Conservation (phyloP, 2,797 vertebrate species). For the Trichosurus vulpecula region DNA sequence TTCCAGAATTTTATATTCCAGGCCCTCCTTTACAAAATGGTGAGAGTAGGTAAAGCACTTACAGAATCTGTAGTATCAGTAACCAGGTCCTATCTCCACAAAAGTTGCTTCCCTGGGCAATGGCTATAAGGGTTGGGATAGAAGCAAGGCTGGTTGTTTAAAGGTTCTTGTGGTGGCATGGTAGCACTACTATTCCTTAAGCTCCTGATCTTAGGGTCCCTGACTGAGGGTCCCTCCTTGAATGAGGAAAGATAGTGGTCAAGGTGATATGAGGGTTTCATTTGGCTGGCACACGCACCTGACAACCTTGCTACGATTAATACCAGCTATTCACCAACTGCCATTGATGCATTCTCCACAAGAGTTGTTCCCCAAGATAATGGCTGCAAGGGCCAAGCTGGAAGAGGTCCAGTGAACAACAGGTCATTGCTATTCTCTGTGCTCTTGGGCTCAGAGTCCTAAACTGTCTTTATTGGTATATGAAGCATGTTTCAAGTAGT, state of each 20-base stretch:
- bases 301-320: background rate
- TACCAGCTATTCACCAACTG: background rate
- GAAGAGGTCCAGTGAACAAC: background rate
- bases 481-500: background rate
- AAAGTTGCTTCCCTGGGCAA: background rate
- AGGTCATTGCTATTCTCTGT: background rate
- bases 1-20: background rate
- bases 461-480: background rate
- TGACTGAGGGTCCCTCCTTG: background rate
- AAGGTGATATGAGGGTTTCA: background rate
- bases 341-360: background rate
- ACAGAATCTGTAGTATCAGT: background rate
- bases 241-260: background rate
- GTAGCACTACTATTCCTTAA: background rate
- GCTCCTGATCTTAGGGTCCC: background rate
- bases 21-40: background rate
- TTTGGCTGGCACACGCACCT: background rate
- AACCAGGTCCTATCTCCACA: background rate
- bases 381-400: background rate
- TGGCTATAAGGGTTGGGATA: background rate
- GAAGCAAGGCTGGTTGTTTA: background rate
- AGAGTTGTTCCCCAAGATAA: background rate
- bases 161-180: background rate
- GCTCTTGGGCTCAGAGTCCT: background rate
- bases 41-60: background rate